Base-by-base conservation (phyloP, 2,797 vertebrate genomes). In the Sparidentex hasta region DNA sequence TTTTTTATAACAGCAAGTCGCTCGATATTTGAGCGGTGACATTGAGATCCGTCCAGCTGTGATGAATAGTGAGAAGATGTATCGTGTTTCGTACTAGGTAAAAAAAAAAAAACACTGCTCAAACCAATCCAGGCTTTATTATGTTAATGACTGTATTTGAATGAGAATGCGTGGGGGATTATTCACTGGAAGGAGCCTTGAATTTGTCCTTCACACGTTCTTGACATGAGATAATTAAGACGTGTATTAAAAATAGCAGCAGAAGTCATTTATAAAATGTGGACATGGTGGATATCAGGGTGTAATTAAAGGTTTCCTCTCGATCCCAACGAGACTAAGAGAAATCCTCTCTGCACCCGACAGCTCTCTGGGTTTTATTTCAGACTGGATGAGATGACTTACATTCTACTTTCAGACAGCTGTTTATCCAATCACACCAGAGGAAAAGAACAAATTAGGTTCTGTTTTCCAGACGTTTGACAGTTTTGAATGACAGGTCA, bases 271-370 rank as follows among this genome's bases (percentile, higher is more conserved):
- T 48, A 8, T 33, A 20, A 68, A 59, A 18, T 38, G 7, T 44
- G 11, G 3, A 21, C 43, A 8, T 4, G 23, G 18, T 63, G 50
- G 38, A 16, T 62, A 47, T 66, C 27, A 21, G 59, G 33, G 2
- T 43, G 17, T 74, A 55, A 69, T 69, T 69, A 46, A 41, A 73
- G 54, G 58, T 54, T 74, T 66, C 27, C 43, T 46, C 50, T 68
- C 14, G 44, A 75, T 71, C 44, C 13, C n/a, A 21, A 27, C 4
- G 38, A 21, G 44, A 46, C 56, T 38, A 14, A 54, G 18, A 68
- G 21, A 0, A 29, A 41, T 13, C 43, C 5, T 69, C 50, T 46
- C 20, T 23, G 2, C 14, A 1, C 59, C 25, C 5, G 23, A 27
- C 13, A 14, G 5, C 67, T 48, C 11, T 29, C 20, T 11, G 25